Percentiles rank a stretch among this genome's conserved stretches.
Conservation (phyloP, 2,888 invertebrate species). For the Nephrotoma appendiculata region DNA sequence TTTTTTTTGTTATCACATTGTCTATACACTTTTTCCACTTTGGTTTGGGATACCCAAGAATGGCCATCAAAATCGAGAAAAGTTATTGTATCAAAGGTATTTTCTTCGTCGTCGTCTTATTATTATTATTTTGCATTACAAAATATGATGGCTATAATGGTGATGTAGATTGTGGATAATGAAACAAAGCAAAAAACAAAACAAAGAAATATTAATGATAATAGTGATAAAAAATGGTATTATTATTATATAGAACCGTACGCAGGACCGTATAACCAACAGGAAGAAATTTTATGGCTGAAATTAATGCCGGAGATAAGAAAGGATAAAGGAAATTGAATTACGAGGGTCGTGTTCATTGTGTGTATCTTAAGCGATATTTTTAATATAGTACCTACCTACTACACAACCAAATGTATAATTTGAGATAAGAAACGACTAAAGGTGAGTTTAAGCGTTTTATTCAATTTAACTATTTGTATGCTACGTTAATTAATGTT, state of each 20-base stretch:
- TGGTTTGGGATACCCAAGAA: neutral
- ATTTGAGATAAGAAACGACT: neutral
- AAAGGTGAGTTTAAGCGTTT: neutral
- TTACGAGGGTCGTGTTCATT: neutral
- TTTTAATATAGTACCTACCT: neutral
- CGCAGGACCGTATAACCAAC: neutral
- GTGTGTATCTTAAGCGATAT: neutral
- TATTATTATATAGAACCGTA: neutral
- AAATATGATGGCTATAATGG: neutral
- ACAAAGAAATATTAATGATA: neutral
- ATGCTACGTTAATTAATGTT: neutral
- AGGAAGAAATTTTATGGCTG: neutral
- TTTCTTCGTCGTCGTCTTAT: neutral
- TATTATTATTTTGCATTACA: neutral
- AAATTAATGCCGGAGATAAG: neutral
- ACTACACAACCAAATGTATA: neutral
- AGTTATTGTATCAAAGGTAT: neutral
- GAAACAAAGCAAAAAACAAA: neutral
- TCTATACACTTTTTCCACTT: neutral
- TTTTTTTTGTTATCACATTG: neutral
- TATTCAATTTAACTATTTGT: neutral
- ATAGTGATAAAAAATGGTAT: neutral
- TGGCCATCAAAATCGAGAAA: neutral
- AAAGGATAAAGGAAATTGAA: neutral
- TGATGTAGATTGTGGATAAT: neutral